These are phyloP conservation scores for Tretioscincus oriximinensis DNA, from an alignment of 2,113 vertebrate species.

Conservation along the genomic window DNA sequence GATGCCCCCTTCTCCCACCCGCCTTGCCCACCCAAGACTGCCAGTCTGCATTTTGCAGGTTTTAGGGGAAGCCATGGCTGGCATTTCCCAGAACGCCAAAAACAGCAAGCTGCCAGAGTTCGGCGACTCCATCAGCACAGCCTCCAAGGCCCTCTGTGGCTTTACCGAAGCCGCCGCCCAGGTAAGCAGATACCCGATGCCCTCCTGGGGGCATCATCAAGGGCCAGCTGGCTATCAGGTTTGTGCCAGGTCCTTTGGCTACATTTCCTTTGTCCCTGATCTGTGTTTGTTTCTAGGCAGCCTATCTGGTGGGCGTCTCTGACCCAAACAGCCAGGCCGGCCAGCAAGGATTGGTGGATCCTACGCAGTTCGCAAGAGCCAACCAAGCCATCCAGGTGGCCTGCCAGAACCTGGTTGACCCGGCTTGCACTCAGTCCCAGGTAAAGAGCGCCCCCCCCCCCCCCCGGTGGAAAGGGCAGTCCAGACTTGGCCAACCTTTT, in stretches of 20 bases:
- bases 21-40: neutral
- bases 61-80: slow-evolving; percentile 95
- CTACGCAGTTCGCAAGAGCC: slow-evolving; percentile 93
- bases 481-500: too few relatives aligned
- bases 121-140: slow-evolving; percentile 87
- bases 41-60: slow-evolving; percentile 72
- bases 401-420: slow-evolving; percentile 94
- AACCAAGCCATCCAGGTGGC: slow-evolving; percentile 99
- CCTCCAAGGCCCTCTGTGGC: slow-evolving; percentile 94
- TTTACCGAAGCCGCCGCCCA: slow-evolving; percentile 94
- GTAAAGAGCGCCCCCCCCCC: slow-evolving; percentile 69
- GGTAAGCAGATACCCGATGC: slow-evolving; percentile 67
- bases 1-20: neutral
- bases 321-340: slow-evolving; percentile 93
- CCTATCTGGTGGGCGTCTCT: slow-evolving; percentile 91
- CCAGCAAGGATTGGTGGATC: slow-evolving; percentile 94
- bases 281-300: slow-evolving; percentile 72
- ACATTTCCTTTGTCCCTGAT: neutral
- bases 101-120: slow-evolving; percentile 94
- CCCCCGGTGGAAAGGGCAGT: neutral
- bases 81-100: slow-evolving; percentile 97
- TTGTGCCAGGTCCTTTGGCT: neutral
- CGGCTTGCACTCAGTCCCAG: slow-evolving; percentile 95
- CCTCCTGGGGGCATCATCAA: too few relatives aligned
- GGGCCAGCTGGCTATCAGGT: too few relatives aligned